These are phyloP conservation scores for Polypedilum vanderplanki DNA, from an alignment of 1,140 invertebrate species.

Conservation along the genomic window DNA sequence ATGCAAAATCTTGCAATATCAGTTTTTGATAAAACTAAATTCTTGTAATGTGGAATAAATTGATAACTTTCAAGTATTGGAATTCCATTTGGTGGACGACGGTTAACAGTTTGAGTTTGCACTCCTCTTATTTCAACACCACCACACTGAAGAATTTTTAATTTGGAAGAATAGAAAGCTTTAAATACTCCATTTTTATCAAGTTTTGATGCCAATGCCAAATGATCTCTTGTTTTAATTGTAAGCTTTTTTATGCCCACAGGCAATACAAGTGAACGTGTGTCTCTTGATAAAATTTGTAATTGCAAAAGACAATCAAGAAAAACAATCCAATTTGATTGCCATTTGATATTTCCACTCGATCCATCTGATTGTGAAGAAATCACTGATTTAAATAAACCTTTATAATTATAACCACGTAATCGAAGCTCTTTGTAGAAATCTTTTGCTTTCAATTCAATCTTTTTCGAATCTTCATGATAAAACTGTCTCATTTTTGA, in stretches of 20 bases:
- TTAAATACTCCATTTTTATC: constrained; percentile 41
- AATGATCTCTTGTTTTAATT: constrained; percentile 67
- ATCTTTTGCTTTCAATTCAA: constrained; percentile 57
- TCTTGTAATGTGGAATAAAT: constrained; percentile 65
- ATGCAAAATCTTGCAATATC: constrained; percentile 41
- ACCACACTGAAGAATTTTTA: constrained; percentile 54
- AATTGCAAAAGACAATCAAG: constrained; percentile 91
- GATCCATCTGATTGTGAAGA: constrained; percentile 43
- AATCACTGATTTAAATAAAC: constrained; percentile 37
- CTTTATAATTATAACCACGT: constrained; percentile 81
- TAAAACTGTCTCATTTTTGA: constrained; percentile 40
- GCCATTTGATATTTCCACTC: constrained; percentile 56
- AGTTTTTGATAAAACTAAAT: constrained; percentile 39
- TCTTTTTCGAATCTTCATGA: constrained; percentile 39
- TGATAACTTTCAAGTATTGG: constrained; percentile 66
- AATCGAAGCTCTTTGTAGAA: constrained; percentile 88
- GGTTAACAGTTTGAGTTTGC: constrained; percentile 69
- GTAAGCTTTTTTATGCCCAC: constrained; percentile 72
- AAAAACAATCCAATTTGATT: constrained; percentile 80
- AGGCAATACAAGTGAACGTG: constrained; percentile 70
- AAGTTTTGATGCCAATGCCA: constrained; percentile 44
- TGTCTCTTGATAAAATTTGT: constrained; percentile 67
- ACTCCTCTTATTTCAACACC: constrained; percentile 81
- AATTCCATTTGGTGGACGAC: constrained; percentile 53
- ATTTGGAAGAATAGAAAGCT: constrained; percentile 37